These are phyloP conservation scores for Caenorhabditis imperialis DNA, from an alignment of 2,888 invertebrate genomes.

Conservation along the genomic window DNA sequence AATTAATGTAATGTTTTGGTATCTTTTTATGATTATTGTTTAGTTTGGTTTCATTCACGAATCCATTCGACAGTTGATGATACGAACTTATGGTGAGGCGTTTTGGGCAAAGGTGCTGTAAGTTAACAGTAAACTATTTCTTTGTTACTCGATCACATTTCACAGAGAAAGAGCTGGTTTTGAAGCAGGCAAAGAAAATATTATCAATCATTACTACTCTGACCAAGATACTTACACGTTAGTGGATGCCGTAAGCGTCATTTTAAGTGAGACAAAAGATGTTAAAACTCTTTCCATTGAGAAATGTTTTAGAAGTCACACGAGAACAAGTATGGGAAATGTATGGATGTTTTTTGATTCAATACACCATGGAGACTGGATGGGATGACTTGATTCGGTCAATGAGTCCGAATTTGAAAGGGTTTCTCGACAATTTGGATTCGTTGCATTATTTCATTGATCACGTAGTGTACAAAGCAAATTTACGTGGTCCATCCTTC, in stretches of 20 bases:
- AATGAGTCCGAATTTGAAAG: constrained; percentile 76
- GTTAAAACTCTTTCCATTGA: no score
- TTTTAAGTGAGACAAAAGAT: constrained; percentile 62
- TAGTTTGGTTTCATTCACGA: constrained; percentile 78
- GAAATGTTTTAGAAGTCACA: constrained; percentile 74
- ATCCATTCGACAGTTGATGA: constrained; percentile 72
- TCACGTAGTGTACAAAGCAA: constrained; percentile 77
- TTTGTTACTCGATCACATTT: no score
- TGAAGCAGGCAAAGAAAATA: constrained; percentile 77
- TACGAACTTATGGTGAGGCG: constrained; percentile 75
- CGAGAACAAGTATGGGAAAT: constrained; percentile 77
- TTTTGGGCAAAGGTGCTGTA: constrained; percentile 74
- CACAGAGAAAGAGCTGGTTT: constrained; percentile 70
- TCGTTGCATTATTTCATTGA: constrained; percentile 85
- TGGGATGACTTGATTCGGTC: constrained; percentile 76
- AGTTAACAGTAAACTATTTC: constrained; percentile 39
- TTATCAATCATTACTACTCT: constrained; percentile 76
- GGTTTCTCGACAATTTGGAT: constrained; percentile 95
- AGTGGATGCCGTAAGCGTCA: constrained; percentile 72
- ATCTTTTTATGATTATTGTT: constrained; percentile 15
- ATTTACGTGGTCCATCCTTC: constrained; percentile 81
- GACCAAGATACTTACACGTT: constrained; percentile 75
- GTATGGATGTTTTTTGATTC: constrained; percentile 76
- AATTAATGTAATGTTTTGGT: not conserved
- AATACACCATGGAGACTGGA: constrained; percentile 77